phyloP scores from a whole-genome alignment of 2,113 vertebrate species.

The Microtus pennsylvanicus region DNA sequence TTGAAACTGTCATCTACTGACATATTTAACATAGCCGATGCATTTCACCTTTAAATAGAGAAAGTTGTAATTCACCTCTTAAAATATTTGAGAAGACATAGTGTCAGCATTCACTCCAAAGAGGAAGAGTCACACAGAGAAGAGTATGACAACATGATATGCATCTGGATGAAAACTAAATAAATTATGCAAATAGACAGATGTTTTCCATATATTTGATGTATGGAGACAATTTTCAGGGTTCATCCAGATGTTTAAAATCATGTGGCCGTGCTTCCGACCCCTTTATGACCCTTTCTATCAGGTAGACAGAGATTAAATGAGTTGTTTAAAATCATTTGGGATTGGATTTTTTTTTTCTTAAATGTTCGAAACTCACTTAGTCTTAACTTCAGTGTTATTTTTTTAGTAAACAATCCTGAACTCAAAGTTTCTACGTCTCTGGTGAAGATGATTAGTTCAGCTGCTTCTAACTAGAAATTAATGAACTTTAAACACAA shows the following conservation, averaged over 20 bases:
- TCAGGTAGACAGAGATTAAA: constrained; percentile 74
- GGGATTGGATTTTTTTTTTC: background rate
- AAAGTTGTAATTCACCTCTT: background rate
- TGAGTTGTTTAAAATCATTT: constrained; percentile 68
- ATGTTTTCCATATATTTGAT: constrained; percentile 72
- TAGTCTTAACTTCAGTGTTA: constrained; percentile 21
- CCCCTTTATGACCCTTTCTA: constrained; percentile 64
- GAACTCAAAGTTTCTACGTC: background rate
- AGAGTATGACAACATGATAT: constrained; percentile 61
- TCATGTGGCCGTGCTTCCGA: constrained; percentile 60
- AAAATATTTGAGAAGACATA: constrained; percentile 63
- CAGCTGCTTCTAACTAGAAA: constrained; percentile 52
- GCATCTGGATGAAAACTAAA: constrained; percentile 70
- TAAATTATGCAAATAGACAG: constrained; percentile 76
- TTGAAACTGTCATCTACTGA: constrained; percentile 21
- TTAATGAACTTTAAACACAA: background rate
- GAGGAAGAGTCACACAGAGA: constrained; percentile 43
- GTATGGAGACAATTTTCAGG: constrained; percentile 60
- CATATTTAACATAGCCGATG: background rate
- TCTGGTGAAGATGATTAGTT: background rate
- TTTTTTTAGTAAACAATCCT: constrained; percentile 9
- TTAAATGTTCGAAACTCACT: background rate
- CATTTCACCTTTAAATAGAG: constrained; percentile 29
- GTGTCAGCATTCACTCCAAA: constrained; percentile 31
- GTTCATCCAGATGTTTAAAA: constrained; percentile 80